These are phyloP conservation scores for Encarsia formosa DNA, from an alignment of 2,888 invertebrate genomes.

Conservation along the genomic window DNA sequence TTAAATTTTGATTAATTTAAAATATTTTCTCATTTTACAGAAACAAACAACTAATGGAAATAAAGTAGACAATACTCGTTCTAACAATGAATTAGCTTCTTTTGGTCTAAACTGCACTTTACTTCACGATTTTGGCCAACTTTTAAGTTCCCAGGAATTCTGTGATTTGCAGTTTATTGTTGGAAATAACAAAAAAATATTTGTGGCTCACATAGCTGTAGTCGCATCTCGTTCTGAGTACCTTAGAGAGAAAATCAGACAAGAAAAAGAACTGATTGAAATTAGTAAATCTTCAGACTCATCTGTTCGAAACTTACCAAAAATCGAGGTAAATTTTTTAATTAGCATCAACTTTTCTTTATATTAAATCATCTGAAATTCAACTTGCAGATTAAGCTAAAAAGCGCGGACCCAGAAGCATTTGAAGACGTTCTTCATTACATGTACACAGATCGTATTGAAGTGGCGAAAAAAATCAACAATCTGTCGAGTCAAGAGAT, in stretches of 20 bases:
- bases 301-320: constrained; percentile 47
- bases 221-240: constrained; percentile 85
- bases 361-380: not conserved
- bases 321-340: constrained; percentile 46
- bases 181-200: constrained; percentile 67
- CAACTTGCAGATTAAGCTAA: constrained; percentile 57
- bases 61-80: no score
- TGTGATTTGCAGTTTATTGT: constrained; percentile 87
- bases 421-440: constrained; percentile 91
- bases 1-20: no score
- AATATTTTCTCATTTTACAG: no score
- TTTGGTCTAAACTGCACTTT: constrained; percentile 93
- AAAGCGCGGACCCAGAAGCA: constrained; percentile 83
- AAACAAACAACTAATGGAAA: no score
- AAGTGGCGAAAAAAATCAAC: constrained; percentile 71
- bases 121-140: constrained; percentile 86
- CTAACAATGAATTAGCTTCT: no score
- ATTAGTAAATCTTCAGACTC: constrained; percentile 57
- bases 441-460: constrained; percentile 91
- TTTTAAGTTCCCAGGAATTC: constrained; percentile 80
- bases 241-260: constrained; percentile 64
- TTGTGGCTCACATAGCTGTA: constrained; percentile 82
- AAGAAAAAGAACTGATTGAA: constrained; percentile 62
- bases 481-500: constrained; percentile 73
- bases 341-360: not conserved